Evolutionary conservation across 1,140 invertebrate genomes (phyloP), one percentile per base, ranked within the genome.

Genomic region (Drosophila tani): DNA sequence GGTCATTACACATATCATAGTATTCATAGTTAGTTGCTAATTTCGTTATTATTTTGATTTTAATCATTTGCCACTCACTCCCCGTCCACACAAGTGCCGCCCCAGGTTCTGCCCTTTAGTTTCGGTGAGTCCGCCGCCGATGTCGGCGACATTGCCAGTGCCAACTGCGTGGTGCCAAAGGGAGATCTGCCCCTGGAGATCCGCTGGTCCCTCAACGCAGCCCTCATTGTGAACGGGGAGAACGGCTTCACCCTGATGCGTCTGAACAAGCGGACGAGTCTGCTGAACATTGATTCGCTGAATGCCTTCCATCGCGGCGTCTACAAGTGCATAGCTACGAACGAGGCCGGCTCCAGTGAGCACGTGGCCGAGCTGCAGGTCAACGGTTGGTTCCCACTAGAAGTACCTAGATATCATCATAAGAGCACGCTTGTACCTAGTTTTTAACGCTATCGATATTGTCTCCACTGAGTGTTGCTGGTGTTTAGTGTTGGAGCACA

Each of bases 81-180:
- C 56, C 38, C 50, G 7, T 46, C 24, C 49, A 27, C 53, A 62
- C 35, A 80, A 93, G 92, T 94, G 69, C 85, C 93, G 32, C 94
- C 94, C 14, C 93, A 93, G 92, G 94, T 94, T 43, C 62, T 93
- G 58, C 93, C 94, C 14, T 94, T 95, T 81, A 88, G 91, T 47
- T 94, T 94, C 79, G 93, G 93, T 27, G 93, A 94, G 21, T 94
- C 94, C 57, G 93, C 94, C 1, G 93, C 93, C n/a, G 94, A 95
- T 79, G 93, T 94, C 12, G 95, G 95, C 41, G 94, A 95, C 21
- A 93, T 93, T 81, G 94, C 94, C 29, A 94, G 95, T 32, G 93
- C 94, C 29, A 93, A 93, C 53, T 94, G 94, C 81, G 88, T 93
- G 19, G 93, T 94, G 17, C 93, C 93, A 19, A 93, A 94, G 79